Evolutionary conservation across 2,888 invertebrate species (phyloP), one percentile per base, ranked within the genome.

Genomic region (Melinaea marsaeus): DNA sequence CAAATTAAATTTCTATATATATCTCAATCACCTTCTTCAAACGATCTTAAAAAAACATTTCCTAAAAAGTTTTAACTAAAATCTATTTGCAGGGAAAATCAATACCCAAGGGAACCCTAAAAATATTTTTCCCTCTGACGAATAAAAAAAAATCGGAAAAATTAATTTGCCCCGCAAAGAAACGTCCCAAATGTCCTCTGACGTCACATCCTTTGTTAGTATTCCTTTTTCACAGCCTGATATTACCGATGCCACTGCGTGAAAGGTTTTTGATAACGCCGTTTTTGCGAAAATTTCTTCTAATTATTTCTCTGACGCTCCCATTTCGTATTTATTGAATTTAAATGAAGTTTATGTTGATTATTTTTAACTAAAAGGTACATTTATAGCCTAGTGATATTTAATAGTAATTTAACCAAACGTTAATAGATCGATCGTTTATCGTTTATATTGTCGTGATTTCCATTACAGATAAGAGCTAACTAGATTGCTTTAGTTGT

Each of bases 121-220:
- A 62, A 55, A 63, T 51, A 58, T 56, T 51, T 64, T 63, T 63
- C 54, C 55, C 48, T 42, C 67, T 56, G 60, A 61, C 64, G 66
- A 62, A 69, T 70, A 60, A 64, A 70, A 37, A 65, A 60, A 66
- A 70, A 69, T 58, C 60, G 55, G 61, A 65, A 60, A 67, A 70
- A 72, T 71, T 68, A 72, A 72, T 72, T 71, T 71, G 68, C 56
- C 57, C 60, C 61, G 61, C 48, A 65, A 69, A 68, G 67, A 65
- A 70, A 69, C 61, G 66, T 61, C 61, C 60, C 33, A 60, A 54
- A 65, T 59, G 66, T 64, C 69, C 65, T 66, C 62, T 61, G 60
- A 57, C 58, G 65, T 60, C 60, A 57, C 58, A 64, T 58, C 60
- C 61, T 65, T 65, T 65, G 68, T 65, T 65, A 64, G 68, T 65